A percentile compares a stretch with the other conserved stretches of the same genome.
Conservation (phyloP, 2,888 invertebrate genomes). For the Anaspis maculata region DNA sequence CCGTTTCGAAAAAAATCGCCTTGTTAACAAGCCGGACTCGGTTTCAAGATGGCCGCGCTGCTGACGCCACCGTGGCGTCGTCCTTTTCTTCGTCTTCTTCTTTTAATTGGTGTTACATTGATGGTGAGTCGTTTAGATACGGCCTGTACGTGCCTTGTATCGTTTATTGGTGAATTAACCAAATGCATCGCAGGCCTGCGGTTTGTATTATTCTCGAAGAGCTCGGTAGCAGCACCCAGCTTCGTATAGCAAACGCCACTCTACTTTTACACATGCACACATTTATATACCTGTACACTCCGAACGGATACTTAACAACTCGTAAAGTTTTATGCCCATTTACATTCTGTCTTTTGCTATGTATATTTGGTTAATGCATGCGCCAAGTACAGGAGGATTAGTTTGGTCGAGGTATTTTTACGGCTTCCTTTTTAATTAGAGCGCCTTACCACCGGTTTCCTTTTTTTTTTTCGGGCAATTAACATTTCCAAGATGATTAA, state of each 20-base stretch:
- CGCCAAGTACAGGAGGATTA: neutral
- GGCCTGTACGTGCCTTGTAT: constrained; percentile 37
- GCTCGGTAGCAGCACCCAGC: no score
- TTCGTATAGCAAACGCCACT: no score
- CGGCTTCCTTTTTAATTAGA: neutral
- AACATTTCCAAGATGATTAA: no score
- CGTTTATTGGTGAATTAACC: constrained; percentile 37
- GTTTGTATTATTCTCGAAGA: no score
- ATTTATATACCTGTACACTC: no score
- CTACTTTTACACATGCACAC: no score
- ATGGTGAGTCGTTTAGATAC: constrained; percentile 39
- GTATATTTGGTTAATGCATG: no score
- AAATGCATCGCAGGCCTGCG: constrained; percentile 16
- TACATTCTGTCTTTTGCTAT: no score
- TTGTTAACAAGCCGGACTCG: constrained; percentile 39
- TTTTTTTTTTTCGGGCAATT: no score
- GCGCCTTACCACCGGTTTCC: no score
- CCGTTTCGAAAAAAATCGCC: constrained; percentile 39
- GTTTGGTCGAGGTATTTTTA: neutral
- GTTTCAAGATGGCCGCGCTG: constrained; percentile 41
- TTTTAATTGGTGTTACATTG: constrained; percentile 40
- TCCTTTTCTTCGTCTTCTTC: constrained; percentile 33
- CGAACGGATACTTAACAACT: no score
- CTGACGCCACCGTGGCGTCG: constrained; percentile 35
- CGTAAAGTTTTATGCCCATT: neutral